These are phyloP conservation scores for Alosa sapidissima DNA, from an alignment of 2,797 vertebrate species.

Conservation along the genomic window DNA sequence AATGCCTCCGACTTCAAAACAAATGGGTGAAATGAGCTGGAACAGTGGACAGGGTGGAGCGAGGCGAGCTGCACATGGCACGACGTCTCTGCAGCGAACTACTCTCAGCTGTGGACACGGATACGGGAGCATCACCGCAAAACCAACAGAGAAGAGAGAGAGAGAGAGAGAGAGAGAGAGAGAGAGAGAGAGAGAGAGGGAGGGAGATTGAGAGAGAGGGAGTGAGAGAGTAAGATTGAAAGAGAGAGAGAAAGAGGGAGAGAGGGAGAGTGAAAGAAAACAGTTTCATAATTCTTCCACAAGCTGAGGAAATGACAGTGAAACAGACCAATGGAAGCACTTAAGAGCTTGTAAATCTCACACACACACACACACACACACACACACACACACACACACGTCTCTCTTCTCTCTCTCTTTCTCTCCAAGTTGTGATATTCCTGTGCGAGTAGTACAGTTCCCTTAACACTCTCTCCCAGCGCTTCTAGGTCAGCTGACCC, in stretches of 20 bases:
- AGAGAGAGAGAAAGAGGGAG: neutral
- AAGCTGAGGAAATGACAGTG: neutral
- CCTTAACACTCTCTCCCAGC: conserved; percentile 30
- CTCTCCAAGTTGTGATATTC: neutral
- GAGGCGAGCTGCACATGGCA: neutral
- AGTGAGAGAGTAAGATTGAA: neutral
- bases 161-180: neutral
- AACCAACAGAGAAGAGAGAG: neutral
- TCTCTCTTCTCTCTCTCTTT: neutral
- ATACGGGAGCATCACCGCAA: neutral
- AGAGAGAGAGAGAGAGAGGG: neutral
- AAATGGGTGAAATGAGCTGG: conserved; percentile 13
- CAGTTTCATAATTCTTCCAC: conserved; percentile 9
- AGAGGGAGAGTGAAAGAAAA: neutral
- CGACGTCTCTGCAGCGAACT: neutral
- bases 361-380: neutral
- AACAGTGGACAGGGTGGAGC: neutral
- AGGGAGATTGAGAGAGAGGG: neutral
- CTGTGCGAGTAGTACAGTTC: conserved; percentile 27
- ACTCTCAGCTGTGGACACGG: neutral
- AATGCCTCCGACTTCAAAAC: conserved; percentile 8
- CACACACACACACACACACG: neutral
- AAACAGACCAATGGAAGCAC: neutral
- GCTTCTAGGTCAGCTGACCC: conserved; percentile 50
- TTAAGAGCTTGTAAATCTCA: neutral